Conservation (phyloP, 2,113 vertebrate genomes). For the Myiagra hebetior region DNA sequence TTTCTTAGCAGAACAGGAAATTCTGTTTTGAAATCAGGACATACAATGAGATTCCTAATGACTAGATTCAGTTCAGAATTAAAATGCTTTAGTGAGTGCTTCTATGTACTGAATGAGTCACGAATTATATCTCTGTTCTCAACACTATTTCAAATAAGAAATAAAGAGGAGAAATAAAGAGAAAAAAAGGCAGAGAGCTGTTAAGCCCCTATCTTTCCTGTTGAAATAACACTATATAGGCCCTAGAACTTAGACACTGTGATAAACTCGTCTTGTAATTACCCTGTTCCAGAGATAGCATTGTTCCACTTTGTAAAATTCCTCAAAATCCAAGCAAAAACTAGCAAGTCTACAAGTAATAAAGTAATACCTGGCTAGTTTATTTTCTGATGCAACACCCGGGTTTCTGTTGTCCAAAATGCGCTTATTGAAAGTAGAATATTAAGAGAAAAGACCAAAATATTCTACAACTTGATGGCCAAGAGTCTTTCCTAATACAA, state of each 20-base stretch:
- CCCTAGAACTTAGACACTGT: neutral
- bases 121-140: neutral
- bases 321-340: neutral
- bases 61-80: neutral
- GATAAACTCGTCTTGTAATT: neutral
- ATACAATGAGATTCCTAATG: neutral
- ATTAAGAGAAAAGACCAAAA: neutral
- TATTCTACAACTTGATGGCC: neutral
- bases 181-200: neutral
- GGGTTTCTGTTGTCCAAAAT: neutral
- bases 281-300: neutral
- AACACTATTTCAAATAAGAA: neutral
- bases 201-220: neutral
- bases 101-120: neutral
- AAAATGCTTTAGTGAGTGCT: neutral
- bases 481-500: neutral
- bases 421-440: neutral
- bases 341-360: neutral
- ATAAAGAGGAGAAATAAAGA: too few relatives aligned
- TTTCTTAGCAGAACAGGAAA: neutral
- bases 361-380: neutral
- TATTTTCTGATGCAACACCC: neutral
- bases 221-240: neutral
- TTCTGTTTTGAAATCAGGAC: neutral
- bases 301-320: neutral